Conservation (phyloP, 2,113 vertebrate genomes). For the Archocentrus centrarchus region DNA sequence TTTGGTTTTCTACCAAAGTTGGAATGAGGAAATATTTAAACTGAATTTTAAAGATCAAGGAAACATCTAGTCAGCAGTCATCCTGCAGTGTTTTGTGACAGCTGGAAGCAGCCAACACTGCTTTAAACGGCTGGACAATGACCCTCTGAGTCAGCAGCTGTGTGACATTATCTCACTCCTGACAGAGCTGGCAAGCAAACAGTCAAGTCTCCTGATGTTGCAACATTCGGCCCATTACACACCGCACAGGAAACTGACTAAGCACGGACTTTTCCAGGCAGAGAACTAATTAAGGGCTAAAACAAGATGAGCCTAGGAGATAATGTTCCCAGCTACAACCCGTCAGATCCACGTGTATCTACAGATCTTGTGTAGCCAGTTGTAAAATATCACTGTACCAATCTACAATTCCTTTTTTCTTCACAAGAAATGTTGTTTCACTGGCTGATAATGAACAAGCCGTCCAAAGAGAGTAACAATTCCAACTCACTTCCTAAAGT, state of each 20-base stretch:
- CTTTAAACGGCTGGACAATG: slow-evolving; percentile 26
- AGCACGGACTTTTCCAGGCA: slow-evolving; percentile 29
- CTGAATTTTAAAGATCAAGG: neutral
- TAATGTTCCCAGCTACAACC: slow-evolving; percentile 9
- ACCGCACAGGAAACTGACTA: slow-evolving; percentile 36
- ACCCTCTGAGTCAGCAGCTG: slow-evolving; percentile 51
- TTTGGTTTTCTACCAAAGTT: neutral
- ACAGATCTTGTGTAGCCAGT: neutral
- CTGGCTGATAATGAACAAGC: neutral
- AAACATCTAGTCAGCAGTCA: neutral
- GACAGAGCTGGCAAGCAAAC: slow-evolving; percentile 11
- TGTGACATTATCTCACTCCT: slow-evolving; percentile 34
- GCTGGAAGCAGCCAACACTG: neutral
- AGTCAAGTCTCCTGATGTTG: slow-evolving; percentile 46
- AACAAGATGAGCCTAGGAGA: slow-evolving; percentile 22
- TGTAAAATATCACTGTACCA: neutral
- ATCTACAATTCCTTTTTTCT: neutral
- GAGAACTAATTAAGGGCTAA: slow-evolving; percentile 7
- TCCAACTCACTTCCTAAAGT: neutral
- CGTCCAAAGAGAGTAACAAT: neutral
- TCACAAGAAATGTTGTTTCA: neutral
- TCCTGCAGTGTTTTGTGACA: neutral
- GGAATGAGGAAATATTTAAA: neutral
- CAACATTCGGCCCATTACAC: slow-evolving; percentile 36
- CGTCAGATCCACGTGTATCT: neutral